A percentile compares a stretch with the other conserved stretches of the same genome.
phyloP scores from a whole-genome alignment of 2,797 vertebrate species.

The Sebastes minor region DNA sequence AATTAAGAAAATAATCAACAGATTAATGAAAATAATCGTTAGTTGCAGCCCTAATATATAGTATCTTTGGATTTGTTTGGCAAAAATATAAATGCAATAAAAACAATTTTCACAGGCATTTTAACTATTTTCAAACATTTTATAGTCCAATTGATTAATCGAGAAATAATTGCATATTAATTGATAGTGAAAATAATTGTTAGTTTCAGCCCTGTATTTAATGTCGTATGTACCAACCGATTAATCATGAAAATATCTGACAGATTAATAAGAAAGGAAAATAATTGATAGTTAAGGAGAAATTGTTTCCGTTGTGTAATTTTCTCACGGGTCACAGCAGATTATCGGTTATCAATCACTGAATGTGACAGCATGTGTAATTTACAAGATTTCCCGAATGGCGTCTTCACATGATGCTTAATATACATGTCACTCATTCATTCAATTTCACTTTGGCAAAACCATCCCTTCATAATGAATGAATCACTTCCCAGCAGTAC shows the following conservation, averaged over 20 bases:
- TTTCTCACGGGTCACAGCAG: not conserved
- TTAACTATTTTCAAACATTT: not conserved
- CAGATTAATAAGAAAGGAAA: not conserved
- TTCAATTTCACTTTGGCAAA: conserved; percentile 1
- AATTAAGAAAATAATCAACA: too few relatives aligned
- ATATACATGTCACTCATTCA: not conserved
- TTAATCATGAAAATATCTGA: not conserved
- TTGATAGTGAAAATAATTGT: not conserved
- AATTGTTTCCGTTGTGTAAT: not conserved
- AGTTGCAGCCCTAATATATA: not conserved
- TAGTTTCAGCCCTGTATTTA: not conserved
- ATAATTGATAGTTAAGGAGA: not conserved
- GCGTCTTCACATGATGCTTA: not conserved
- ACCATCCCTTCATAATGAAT: not conserved
- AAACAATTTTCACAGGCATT: not conserved
- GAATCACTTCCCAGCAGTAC: not conserved
- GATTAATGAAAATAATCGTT: too few relatives aligned
- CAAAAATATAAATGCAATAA: not conserved
- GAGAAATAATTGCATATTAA: not conserved
- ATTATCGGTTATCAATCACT: not conserved
- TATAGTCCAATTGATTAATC: not conserved
- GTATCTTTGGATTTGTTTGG: not conserved
- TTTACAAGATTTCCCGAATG: not conserved
- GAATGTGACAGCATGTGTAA: not conserved
- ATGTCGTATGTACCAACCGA: not conserved